phyloP scores from a whole-genome alignment of 2,888 invertebrate genomes.

The Laothoe populi region DNA sequence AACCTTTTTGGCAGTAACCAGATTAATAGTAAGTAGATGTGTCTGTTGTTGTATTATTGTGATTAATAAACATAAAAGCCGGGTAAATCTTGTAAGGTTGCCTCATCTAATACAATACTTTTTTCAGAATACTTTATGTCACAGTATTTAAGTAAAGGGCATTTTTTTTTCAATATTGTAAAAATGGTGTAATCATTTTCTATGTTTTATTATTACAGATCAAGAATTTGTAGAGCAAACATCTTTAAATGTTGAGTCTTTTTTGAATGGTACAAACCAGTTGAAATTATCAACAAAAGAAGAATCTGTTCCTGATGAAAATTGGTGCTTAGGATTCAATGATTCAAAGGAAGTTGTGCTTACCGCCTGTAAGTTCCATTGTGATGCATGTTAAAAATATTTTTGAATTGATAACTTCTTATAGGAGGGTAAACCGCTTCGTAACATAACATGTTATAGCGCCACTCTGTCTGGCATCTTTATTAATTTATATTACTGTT shows the following conservation, averaged over 20 bases:
- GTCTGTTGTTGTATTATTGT: too few relatives aligned
- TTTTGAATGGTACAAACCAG: constrained; percentile 50
- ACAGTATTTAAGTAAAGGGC: too few relatives aligned
- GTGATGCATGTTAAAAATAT: neutral
- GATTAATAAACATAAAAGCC: too few relatives aligned
- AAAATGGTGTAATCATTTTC: neutral
- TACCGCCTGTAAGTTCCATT: constrained; percentile 55
- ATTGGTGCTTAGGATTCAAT: constrained; percentile 59
- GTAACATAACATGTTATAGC: too few relatives aligned
- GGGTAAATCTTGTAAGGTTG: too few relatives aligned
- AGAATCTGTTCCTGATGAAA: constrained; percentile 42
- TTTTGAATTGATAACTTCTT: neutral
- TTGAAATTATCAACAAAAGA: constrained; percentile 27
- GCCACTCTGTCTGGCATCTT: too few relatives aligned
- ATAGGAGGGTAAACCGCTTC: too few relatives aligned
- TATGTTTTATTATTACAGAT: constrained; percentile 46
- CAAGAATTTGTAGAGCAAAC: constrained; percentile 43
- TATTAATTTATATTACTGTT: too few relatives aligned
- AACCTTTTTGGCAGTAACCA: constrained; percentile 10
- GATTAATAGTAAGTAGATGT: constrained; percentile 2
- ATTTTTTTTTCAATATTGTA: too few relatives aligned
- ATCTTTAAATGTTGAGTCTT: constrained; percentile 63
- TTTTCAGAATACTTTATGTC: too few relatives aligned
- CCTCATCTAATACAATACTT: too few relatives aligned
- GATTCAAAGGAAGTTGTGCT: constrained; percentile 53